A percentile compares a stretch with the other conserved stretches of the same genome.
phyloP scores from a whole-genome alignment of 2,113 vertebrate genomes.

The Apaloderma vittatum region DNA sequence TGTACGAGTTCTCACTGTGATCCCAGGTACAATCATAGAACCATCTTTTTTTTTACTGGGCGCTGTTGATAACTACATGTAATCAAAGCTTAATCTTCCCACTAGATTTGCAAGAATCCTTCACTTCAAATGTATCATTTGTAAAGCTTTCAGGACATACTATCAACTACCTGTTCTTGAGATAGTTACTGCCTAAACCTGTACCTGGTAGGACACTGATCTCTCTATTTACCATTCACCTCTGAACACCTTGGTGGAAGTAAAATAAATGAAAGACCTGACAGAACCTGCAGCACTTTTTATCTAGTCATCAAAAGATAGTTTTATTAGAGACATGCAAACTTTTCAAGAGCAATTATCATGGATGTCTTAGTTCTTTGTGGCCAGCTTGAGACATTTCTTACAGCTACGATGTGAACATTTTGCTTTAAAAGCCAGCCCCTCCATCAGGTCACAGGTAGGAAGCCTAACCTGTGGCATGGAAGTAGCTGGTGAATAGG shows the following conservation, averaged over 20 bases:
- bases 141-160: background rate
- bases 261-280: background rate
- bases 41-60: background rate
- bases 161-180: background rate
- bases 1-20: too few relatives aligned
- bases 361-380: background rate
- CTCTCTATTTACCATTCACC: background rate
- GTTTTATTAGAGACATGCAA: background rate
- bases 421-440: background rate
- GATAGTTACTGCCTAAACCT: background rate
- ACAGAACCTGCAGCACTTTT: background rate
- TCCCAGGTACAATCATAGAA: too few relatives aligned
- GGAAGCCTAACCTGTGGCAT: rapidly evolving
- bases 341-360: background rate
- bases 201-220: background rate
- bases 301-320: background rate
- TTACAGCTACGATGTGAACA: background rate
- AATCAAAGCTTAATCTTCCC: background rate
- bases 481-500: background rate
- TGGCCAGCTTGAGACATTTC: background rate
- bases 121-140: background rate
- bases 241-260: background rate
- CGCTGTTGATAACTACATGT: background rate
- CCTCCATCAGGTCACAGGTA: background rate
- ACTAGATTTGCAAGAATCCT: background rate